phyloP scores from a whole-genome alignment of 2,113 vertebrate genomes.

The Poeciliopsis occidentalis region DNA sequence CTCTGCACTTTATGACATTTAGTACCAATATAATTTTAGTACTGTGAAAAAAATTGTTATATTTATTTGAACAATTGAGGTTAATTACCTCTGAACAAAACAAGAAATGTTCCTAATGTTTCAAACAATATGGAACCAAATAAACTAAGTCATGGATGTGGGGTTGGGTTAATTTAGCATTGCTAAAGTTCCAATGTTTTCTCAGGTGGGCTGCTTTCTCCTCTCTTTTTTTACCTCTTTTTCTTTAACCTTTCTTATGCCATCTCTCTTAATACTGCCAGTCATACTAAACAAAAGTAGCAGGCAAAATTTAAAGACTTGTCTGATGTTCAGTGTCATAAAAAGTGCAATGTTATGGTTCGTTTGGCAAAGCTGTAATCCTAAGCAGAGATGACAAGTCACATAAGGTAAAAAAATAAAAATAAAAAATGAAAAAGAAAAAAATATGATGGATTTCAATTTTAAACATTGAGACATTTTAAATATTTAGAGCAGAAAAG shows the following conservation, averaged over 20 bases:
- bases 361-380: not conserved
- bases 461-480: too few relatives aligned
- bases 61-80: not conserved
- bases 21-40: too few relatives aligned
- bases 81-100: slow-evolving; percentile 17
- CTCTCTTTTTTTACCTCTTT: not conserved
- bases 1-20: too few relatives aligned
- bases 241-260: not conserved
- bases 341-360: not conserved
- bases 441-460: too few relatives aligned
- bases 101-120: slow-evolving; percentile 8
- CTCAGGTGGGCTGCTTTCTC: not conserved
- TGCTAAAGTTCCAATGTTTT: not conserved
- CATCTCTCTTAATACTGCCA: not conserved
- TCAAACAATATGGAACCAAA: slow-evolving; percentile 13
- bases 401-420: too few relatives aligned
- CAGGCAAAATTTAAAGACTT: not conserved
- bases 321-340: not conserved
- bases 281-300: not conserved
- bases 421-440: too few relatives aligned
- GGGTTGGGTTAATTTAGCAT: too few relatives aligned
- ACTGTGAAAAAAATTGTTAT: too few relatives aligned
- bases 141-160: not conserved
- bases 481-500: too few relatives aligned
- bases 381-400: not conserved